Conservation (phyloP, 2,797 vertebrate genomes). For the Taenioides sp. region DNA sequence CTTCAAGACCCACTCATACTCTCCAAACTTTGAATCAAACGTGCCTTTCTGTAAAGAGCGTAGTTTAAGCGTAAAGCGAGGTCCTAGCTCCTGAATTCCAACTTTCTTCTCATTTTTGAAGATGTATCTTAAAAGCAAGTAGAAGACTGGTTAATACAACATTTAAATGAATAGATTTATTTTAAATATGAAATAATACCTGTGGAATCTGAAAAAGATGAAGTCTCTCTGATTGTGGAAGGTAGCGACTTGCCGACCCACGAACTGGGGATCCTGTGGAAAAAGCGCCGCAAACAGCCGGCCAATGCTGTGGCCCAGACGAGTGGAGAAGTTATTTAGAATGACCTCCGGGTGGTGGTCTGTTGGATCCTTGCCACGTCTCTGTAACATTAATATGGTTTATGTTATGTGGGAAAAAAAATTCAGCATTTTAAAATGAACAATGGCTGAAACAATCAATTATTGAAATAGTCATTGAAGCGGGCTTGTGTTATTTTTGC, state of each 20-base stretch:
- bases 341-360: slow-evolving; percentile 93
- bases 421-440: no score
- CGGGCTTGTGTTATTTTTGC: no score
- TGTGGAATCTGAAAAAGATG: slow-evolving; percentile 97
- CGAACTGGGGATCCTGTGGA: slow-evolving; percentile 92
- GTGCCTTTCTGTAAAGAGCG: slow-evolving; percentile 97
- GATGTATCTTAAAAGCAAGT: slow-evolving; percentile 83
- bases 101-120: slow-evolving; percentile 97
- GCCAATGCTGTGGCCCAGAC: slow-evolving; percentile 92
- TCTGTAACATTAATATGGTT: slow-evolving; percentile 65
- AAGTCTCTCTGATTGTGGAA: slow-evolving; percentile 99
- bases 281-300: slow-evolving; percentile 94
- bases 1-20: slow-evolving; percentile 99
- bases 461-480: not conserved
- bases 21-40: slow-evolving; percentile 97
- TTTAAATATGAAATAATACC: slow-evolving; percentile 70
- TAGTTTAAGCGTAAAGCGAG: slow-evolving; percentile 95
- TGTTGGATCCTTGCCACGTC: slow-evolving; percentile 89
- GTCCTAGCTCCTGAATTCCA: slow-evolving; percentile 97
- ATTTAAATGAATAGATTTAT: no score
- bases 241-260: slow-evolving; percentile 94
- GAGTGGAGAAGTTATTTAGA: slow-evolving; percentile 93
- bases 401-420: no score
- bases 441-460: no score
- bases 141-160: not conserved